Base-by-base conservation (phyloP, 2,797 vertebrate genomes). In the Hafferia zeledoni region DNA sequence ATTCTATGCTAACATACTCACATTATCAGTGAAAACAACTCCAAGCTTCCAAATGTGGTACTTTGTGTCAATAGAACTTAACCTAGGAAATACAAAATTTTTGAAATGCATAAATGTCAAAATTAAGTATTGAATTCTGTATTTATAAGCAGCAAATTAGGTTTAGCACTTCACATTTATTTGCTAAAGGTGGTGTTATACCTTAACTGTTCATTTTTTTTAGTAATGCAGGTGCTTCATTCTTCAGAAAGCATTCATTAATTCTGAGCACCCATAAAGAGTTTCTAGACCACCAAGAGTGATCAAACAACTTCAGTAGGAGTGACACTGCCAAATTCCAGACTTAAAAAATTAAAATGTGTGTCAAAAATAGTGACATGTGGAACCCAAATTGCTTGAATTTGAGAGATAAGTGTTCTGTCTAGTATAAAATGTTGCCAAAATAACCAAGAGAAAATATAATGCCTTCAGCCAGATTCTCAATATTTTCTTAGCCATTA, bases 21-120 rank as follows among this genome's bases (percentile, higher is more conserved):
- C 99, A 10, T 99, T 99, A 97, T 99, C 99, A 52, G 99, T 99
- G 97, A 99, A 99, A 94, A 99, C 99, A 83, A 99, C 99, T 37
- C 99, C 99, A 25, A 99, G 94, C 96, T 99, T 99, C 99, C 99
- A 99, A 83, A 99, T 97, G 37, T 99, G 99, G 96, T 99, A 99
- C 95, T 99, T 99, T 44, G 99, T 99, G 97, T 99, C 99, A n/a
- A 99, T 98, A 69, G 99, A 99, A 96, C 99, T 99, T 94, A 99
- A 97, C 99, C 99, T 99, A 96, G 74, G 69, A 89, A 97, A 91
- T 31, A 96, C 2, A 91, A 90, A 84, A 20, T 60, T 80, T 92
- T 96, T 80, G 15, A 94, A 95, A 92, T 76, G 49, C 69, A 63
- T 59, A 67, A 71, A 53, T 68, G 15, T 87, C 61, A 85, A 84